A percentile compares a stretch with the other conserved stretches of the same genome.
Evolutionary conservation across 2,888 invertebrate species (phyloP).

Genomic region (Pseudococcus viburni): DNA sequence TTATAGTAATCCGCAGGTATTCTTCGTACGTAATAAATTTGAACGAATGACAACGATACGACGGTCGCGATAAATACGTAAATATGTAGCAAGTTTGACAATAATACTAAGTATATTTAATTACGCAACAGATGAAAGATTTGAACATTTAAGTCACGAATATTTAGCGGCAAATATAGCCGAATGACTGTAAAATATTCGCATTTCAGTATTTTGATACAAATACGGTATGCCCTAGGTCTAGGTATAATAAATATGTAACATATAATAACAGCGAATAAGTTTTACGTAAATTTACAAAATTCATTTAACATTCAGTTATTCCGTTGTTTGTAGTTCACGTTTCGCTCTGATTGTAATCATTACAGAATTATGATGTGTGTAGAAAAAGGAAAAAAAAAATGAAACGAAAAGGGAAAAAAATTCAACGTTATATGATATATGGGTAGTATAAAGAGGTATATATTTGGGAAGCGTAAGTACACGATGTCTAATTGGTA

Average conservation of each 20-base stretch:
- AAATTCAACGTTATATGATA: constrained; percentile 25
- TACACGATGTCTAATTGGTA: background rate
- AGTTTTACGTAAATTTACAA: constrained; percentile 58
- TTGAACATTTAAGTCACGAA: constrained; percentile 33
- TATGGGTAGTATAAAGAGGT: background rate
- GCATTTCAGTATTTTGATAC: background rate
- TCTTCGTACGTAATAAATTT: constrained; percentile 15
- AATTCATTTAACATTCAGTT: constrained; percentile 60
- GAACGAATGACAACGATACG: constrained; percentile 28
- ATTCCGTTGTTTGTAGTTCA: constrained; percentile 40
- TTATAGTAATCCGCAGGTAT: background rate
- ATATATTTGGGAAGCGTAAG: constrained; percentile 30
- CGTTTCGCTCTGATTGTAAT: constrained; percentile 62
- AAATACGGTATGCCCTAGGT: background rate
- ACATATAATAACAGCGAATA: constrained; percentile 33
- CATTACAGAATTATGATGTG: constrained; percentile 58
- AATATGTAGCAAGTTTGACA: constrained; percentile 44
- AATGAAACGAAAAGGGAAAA: background rate
- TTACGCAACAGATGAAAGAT: constrained; percentile 27
- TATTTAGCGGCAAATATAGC: constrained; percentile 7
- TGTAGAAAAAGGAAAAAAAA: background rate
- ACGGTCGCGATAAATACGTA: constrained; percentile 10
- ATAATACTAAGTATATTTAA: background rate
- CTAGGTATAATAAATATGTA: background rate
- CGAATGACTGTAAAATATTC: constrained; percentile 41